Conservation (phyloP, 2,888 invertebrate species). For the Elaeidobius kamerunicus region DNA sequence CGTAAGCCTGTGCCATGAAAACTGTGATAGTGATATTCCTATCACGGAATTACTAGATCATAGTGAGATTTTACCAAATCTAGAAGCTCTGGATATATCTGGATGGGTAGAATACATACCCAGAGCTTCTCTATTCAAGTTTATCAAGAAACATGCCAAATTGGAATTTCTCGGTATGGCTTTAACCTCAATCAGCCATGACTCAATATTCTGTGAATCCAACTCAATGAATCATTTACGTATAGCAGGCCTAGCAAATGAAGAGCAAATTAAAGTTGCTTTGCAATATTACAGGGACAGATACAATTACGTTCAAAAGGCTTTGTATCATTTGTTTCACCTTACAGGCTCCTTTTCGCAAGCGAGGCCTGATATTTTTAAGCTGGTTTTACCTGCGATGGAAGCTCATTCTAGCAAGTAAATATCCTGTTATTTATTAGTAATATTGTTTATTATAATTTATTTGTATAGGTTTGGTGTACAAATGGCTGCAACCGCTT, state of each 20-base stretch:
- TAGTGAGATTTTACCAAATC: slow-evolving; percentile 52
- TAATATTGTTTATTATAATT: neutral
- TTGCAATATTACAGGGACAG: slow-evolving; percentile 47
- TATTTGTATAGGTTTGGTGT: slow-evolving; percentile 52
- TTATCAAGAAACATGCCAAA: slow-evolving; percentile 41
- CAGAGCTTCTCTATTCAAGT: slow-evolving; percentile 36
- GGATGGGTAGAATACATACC: slow-evolving; percentile 47
- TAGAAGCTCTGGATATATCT: slow-evolving; percentile 63
- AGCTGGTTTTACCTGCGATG: slow-evolving; percentile 55
- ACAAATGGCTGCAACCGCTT: slow-evolving; percentile 73
- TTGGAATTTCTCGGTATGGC: slow-evolving; percentile 45
- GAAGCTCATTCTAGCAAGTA: slow-evolving; percentile 50
- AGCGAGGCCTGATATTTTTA: slow-evolving; percentile 61
- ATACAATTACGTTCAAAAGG: slow-evolving; percentile 62
- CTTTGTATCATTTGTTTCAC: slow-evolving; percentile 62
- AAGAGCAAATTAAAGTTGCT: slow-evolving; percentile 50
- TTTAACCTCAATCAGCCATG: slow-evolving; percentile 42
- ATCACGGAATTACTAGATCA: slow-evolving; percentile 48
- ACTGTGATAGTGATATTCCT: slow-evolving; percentile 6
- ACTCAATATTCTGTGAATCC: slow-evolving; percentile 40
- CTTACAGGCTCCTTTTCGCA: slow-evolving; percentile 50
- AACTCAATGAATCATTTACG: slow-evolving; percentile 34
- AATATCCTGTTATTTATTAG: neutral
- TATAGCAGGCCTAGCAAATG: slow-evolving; percentile 44
- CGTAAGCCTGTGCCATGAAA: slow-evolving; percentile 43